Conservation (phyloP, 2,113 vertebrate genomes). For the Gobio gobio region DNA sequence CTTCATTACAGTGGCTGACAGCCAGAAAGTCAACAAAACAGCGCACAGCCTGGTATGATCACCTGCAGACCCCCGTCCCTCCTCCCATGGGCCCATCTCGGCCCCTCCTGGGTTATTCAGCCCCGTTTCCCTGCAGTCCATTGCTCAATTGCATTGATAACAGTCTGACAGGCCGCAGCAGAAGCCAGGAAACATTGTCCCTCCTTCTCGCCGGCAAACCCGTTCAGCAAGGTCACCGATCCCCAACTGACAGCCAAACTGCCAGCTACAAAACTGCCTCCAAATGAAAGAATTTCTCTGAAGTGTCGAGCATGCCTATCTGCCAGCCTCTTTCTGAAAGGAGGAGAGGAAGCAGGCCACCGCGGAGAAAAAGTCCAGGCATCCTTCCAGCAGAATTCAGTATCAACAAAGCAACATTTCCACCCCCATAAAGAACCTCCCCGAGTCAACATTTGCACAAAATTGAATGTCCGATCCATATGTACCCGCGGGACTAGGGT, state of each 20-base stretch:
- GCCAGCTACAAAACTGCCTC: constrained; percentile 55
- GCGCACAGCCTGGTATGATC: constrained; percentile 62
- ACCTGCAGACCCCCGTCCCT: constrained; percentile 59
- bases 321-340: constrained; percentile 51
- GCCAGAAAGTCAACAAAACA: constrained; percentile 61
- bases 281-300: constrained; percentile 54
- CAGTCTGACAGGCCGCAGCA: constrained; percentile 69
- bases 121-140: constrained; percentile 60
- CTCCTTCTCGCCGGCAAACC: constrained; percentile 27
- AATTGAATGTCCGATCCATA: constrained; percentile 42
- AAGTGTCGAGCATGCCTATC: constrained; percentile 34
- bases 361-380: constrained; percentile 41
- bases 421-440: constrained; percentile 32
- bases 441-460: constrained; percentile 49
- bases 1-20: constrained; percentile 75
- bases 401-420: constrained; percentile 69
- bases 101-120: constrained; percentile 60
- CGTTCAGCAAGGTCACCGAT: constrained; percentile 63
- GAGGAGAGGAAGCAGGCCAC: constrained; percentile 46
- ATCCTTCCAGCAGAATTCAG: constrained; percentile 57
- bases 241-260: constrained; percentile 53
- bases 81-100: constrained; percentile 40
- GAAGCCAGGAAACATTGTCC: constrained; percentile 60
- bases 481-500: not conserved
- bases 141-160: constrained; percentile 70